These are phyloP conservation scores for Alectura lathami DNA, from an alignment of 2,113 vertebrate species.

Conservation along the genomic window DNA sequence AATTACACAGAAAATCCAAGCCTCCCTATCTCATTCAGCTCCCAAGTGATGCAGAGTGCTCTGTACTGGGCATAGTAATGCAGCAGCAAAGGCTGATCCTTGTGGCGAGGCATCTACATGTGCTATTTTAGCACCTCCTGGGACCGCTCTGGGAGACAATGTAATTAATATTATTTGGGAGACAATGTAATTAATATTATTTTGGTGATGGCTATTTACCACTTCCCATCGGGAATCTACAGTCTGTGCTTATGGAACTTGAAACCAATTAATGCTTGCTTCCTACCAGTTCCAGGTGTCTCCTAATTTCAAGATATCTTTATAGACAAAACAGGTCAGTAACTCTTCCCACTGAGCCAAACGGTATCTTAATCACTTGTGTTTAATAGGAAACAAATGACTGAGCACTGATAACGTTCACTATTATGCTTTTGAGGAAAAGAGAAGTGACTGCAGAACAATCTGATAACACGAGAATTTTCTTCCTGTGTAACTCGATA, in stretches of 20 bases:
- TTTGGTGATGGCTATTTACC: conserved; percentile 1
- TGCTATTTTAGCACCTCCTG: conserved; percentile 32
- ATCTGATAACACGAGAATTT: conserved; percentile 61
- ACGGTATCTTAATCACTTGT: conserved; percentile 19
- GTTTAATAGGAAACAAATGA: conserved; percentile 64
- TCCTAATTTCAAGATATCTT: conserved; percentile 34
- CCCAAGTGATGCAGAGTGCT: background rate
- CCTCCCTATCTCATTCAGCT: background rate
- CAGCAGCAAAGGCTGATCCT: background rate
- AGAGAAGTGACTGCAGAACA: conserved; percentile 62
- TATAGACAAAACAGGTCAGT: conserved; percentile 46
- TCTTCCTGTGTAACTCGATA: conserved; percentile 49
- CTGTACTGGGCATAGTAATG: background rate
- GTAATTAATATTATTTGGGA: conserved; percentile 59
- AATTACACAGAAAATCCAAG: background rate
- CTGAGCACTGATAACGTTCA: conserved; percentile 53
- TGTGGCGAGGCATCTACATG: background rate
- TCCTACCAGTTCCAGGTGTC: conserved; percentile 54
- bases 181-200: conserved; percentile 61
- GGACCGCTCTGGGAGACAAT: conserved; percentile 25
- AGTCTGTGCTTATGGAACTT: conserved; percentile 21
- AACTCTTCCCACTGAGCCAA: conserved; percentile 27
- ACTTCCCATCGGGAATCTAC: conserved; percentile 25
- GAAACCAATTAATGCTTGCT: conserved; percentile 32
- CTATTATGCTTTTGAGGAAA: conserved; percentile 70